Conservation (phyloP, 23 tunicate genomes). For the Aplidium turbinatum region DNA sequence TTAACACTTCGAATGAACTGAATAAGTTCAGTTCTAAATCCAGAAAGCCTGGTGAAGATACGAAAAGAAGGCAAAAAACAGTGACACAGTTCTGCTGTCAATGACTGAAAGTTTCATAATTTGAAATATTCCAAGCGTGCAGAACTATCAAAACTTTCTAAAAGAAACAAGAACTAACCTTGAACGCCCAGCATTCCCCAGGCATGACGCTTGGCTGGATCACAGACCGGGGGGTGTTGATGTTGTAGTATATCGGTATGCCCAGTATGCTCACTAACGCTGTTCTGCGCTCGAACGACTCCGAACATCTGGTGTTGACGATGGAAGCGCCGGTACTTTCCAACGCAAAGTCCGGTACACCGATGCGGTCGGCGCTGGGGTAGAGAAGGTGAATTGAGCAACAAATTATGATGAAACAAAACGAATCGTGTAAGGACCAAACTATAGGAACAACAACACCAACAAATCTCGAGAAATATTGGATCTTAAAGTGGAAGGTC, state of each 20-base stretch:
- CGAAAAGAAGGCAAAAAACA: no score
- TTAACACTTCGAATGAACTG: no score
- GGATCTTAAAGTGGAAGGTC: background rate
- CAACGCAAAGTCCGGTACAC: slow-evolving; percentile 85
- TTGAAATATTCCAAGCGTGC: no score
- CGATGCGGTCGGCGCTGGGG: slow-evolving; percentile 84
- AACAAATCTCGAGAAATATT: background rate
- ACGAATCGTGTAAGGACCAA: background rate
- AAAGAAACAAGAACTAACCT: slow-evolving; percentile 40
- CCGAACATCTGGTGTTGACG: slow-evolving; percentile 76
- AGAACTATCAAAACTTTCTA: no score
- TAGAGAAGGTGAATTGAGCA: background rate
- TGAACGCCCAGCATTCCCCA: slow-evolving; percentile 98
- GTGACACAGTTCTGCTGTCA: no score
- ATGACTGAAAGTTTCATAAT: no score
- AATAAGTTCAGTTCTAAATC: no score
- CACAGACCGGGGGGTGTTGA: slow-evolving; percentile 85
- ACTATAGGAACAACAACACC: background rate
- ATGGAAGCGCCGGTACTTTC: slow-evolving; percentile 89
- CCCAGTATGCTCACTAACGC: slow-evolving; percentile 81
- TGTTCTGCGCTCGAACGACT: slow-evolving; percentile 52
- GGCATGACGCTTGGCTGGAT: slow-evolving; percentile 88
- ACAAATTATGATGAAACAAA: background rate
- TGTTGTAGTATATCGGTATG: slow-evolving; percentile 87
- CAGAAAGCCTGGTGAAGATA: no score